These are phyloP conservation scores for Andrena dorsata DNA, from an alignment of 2,888 invertebrate genomes.

Conservation along the genomic window DNA sequence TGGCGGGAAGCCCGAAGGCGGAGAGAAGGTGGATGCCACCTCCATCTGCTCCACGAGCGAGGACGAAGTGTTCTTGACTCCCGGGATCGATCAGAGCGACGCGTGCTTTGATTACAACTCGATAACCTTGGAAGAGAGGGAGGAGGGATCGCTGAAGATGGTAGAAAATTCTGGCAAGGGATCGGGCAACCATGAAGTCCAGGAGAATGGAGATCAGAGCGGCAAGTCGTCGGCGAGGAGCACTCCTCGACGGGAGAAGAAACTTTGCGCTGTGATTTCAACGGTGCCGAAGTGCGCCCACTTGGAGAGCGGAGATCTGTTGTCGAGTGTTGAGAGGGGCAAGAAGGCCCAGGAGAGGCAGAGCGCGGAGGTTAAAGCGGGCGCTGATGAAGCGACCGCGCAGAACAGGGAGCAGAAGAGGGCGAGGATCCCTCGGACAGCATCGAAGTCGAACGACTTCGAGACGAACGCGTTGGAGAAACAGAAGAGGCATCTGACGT, in stretches of 20 bases:
- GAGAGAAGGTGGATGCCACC: neutral
- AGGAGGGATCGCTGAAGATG: neutral
- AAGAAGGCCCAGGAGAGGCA: neutral
- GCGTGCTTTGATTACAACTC: slow-evolving; percentile 10
- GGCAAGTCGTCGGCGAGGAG: neutral
- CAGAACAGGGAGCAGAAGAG: slow-evolving; percentile 28
- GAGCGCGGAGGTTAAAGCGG: neutral
- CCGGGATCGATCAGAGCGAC: neutral
- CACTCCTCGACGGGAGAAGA: slow-evolving; percentile 12
- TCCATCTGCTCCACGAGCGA: slow-evolving; percentile 21
- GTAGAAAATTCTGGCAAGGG: neutral
- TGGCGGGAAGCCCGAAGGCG: neutral
- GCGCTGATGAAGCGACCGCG: neutral
- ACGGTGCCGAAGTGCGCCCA: slow-evolving; percentile 80
- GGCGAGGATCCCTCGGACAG: slow-evolving; percentile 60
- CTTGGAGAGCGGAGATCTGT: slow-evolving; percentile 23
- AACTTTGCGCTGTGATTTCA: slow-evolving; percentile 75
- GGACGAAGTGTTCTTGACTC: slow-evolving; percentile 27
- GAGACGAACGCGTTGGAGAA: slow-evolving; percentile 71
- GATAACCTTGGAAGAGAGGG: neutral
- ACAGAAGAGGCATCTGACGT: slow-evolving; percentile 72
- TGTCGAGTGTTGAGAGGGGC: neutral
- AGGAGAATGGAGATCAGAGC: neutral
- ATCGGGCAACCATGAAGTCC: neutral
- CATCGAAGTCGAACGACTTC: slow-evolving; percentile 77